A percentile compares a stretch with the other conserved stretches of the same genome.
Conservation (phyloP, 2,797 vertebrate genomes). For the Chlorospingus semifuscus region DNA sequence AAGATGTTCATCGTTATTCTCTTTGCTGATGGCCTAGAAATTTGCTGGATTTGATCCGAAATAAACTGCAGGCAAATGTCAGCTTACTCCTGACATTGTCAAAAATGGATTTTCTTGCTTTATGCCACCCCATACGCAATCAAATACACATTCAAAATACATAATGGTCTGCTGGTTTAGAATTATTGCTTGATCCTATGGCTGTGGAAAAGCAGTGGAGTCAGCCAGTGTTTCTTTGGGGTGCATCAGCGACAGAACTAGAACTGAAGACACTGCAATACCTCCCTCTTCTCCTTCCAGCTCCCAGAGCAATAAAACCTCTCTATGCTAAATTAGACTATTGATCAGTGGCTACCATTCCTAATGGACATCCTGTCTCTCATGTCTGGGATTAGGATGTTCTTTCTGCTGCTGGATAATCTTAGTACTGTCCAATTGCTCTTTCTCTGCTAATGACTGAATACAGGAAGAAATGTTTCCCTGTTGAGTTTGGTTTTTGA, state of each 20-base stretch:
- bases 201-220: slow-evolving; percentile 41
- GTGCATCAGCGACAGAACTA: not conserved
- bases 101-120: slow-evolving; percentile 52
- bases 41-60: not conserved
- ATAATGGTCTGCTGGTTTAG: slow-evolving; percentile 16
- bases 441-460: slow-evolving; percentile 36
- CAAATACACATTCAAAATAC: slow-evolving; percentile 36
- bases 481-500: not conserved
- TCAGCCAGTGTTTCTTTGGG: slow-evolving; percentile 39
- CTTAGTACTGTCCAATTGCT: slow-evolving; percentile 7
- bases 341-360: slow-evolving; percentile 61
- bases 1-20: not conserved
- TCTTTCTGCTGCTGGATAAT: slow-evolving; percentile 44
- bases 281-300: slow-evolving; percentile 28
- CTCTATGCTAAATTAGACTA: slow-evolving; percentile 61
- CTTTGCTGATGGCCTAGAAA: slow-evolving; percentile 3
- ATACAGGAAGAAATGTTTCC: slow-evolving; percentile 26
- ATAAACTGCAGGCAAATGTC: slow-evolving; percentile 9
- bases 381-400: slow-evolving; percentile 59
- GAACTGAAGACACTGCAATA: slow-evolving; percentile 59
- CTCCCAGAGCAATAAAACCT: slow-evolving; percentile 64
- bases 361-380: slow-evolving; percentile 64
- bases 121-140: not conserved
- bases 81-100: slow-evolving; percentile 27
- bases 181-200: slow-evolving; percentile 37